Conservation (phyloP, 2,797 vertebrate genomes). For the Otolemur crassicaudatus region DNA sequence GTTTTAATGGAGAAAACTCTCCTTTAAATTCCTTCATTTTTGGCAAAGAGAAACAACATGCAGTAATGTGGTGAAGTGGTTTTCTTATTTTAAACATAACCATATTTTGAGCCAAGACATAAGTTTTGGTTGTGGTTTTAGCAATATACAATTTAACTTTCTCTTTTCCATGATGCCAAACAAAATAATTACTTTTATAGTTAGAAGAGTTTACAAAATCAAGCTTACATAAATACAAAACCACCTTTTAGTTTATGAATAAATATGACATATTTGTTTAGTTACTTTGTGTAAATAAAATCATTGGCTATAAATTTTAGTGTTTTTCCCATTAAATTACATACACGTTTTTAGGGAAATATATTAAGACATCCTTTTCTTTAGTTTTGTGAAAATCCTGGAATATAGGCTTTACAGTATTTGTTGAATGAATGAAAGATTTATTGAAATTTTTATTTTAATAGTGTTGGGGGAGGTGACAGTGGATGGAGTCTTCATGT, state of each 20-base stretch:
- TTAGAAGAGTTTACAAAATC: background rate
- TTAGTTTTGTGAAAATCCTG: background rate
- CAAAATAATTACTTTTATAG: slow-evolving; percentile 12
- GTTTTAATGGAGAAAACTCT: background rate
- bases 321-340: background rate
- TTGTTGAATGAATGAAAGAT: background rate
- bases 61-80: background rate
- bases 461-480: background rate
- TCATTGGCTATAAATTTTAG: background rate
- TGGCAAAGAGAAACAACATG: background rate
- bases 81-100: slow-evolving; percentile 34
- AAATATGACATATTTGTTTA: background rate
- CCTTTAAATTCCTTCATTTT: background rate
- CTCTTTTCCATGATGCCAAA: background rate
- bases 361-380: background rate
- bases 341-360: background rate
- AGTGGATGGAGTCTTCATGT: background rate
- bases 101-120: slow-evolving; percentile 15
- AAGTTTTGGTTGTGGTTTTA: background rate
- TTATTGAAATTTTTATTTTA: background rate
- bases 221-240: background rate
- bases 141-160: background rate
- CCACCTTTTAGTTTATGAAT: background rate
- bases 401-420: background rate
- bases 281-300: slow-evolving; percentile 9